These are phyloP conservation scores for Melitaea cinxia DNA, from an alignment of 1,140 invertebrate species.

Conservation along the genomic window DNA sequence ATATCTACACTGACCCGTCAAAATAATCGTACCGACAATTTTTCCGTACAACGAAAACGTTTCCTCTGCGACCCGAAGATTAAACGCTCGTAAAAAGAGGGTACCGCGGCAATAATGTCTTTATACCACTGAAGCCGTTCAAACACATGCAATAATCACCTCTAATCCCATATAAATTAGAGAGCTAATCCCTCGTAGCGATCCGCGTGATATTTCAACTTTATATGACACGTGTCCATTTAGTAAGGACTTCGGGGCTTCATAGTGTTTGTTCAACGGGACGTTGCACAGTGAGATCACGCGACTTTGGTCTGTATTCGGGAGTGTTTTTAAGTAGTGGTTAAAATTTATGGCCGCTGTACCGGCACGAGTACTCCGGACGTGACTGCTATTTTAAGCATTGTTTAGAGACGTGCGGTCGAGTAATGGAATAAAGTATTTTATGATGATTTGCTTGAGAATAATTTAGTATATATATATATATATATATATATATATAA, in stretches of 20 bases:
- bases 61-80: constrained; percentile 55
- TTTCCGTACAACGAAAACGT: constrained; percentile 43
- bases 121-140: constrained; percentile 45
- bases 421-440: constrained; percentile 1
- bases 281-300: constrained; percentile 3
- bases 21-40: constrained; percentile 1
- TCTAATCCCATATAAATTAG: constrained; percentile 11
- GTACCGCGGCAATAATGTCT: constrained; percentile 68
- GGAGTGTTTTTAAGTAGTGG: constrained; percentile 8
- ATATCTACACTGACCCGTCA: not conserved
- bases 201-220: constrained; percentile 48
- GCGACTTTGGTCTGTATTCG: constrained; percentile 11
- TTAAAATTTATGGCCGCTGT: constrained; percentile 21
- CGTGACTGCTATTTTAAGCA: constrained; percentile 19
- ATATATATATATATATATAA: too few species aligned
- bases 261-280: constrained; percentile 38
- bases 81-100: constrained; percentile 74
- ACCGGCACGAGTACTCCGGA: constrained; percentile 4
- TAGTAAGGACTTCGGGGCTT: constrained; percentile 48
- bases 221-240: constrained; percentile 67
- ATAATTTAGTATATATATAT: not conserved
- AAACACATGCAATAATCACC: constrained; percentile 19
- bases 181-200: constrained; percentile 11
- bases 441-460: not conserved
- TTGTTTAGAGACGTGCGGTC: constrained; percentile 5